phyloP scores from a whole-genome alignment of 64 coral and sea anemone species.

The Catalaphyllia jardinei region DNA sequence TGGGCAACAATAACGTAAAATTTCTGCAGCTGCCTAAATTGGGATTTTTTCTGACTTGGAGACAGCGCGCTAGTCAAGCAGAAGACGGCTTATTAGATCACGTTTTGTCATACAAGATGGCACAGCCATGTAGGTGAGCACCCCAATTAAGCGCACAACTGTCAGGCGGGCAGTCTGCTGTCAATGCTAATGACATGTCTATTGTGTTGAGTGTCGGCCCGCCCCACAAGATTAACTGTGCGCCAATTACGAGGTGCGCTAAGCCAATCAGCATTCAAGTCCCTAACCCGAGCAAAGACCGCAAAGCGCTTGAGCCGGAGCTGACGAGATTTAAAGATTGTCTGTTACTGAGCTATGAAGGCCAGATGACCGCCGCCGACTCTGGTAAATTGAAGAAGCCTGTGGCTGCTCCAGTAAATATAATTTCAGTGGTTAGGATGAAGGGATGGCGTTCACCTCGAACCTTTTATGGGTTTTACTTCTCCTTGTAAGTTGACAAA shows the following conservation, averaged over 20 bases:
- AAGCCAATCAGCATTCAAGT: constrained; percentile 19
- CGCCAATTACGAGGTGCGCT: constrained; percentile 25
- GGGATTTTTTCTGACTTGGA: not conserved
- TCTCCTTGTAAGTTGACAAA: constrained; percentile 42
- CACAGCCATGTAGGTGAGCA: constrained; percentile 29
- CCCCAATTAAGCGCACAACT: constrained; percentile 40
- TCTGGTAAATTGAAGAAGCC: constrained; percentile 13
- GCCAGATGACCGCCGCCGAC: constrained; percentile 23
- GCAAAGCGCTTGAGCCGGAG: constrained; percentile 20
- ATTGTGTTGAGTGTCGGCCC: constrained; percentile 25
- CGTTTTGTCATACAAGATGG: constrained; percentile 25
- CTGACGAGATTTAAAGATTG: constrained; percentile 56
- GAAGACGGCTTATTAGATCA: constrained; percentile 31
- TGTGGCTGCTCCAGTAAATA: not conserved
- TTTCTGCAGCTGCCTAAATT: not conserved
- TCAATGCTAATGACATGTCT: constrained; percentile 43
- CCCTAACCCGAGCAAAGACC: constrained; percentile 26
- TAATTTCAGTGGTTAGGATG: constrained; percentile 35
- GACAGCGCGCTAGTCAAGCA: constrained; percentile 2
- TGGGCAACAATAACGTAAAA: no score
- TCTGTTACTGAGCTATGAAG: constrained; percentile 45
- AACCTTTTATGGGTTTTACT: constrained; percentile 47
- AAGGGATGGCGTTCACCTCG: constrained; percentile 26
- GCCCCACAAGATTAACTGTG: constrained; percentile 47
- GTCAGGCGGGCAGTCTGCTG: constrained; percentile 35